phyloP scores from a whole-genome alignment of 1,140 invertebrate genomes.

The Chironomus striatipennis region DNA sequence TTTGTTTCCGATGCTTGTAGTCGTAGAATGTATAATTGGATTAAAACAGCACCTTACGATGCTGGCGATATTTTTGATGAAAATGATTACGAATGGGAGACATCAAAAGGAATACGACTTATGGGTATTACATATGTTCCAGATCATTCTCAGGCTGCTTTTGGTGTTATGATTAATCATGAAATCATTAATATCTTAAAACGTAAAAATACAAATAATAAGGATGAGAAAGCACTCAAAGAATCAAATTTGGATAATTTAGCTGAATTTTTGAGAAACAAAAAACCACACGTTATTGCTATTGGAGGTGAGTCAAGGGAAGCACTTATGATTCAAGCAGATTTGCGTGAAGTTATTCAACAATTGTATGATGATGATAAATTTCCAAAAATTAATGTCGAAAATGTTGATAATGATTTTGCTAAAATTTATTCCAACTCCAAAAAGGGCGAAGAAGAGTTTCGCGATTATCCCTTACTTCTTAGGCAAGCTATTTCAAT shows the following conservation, averaged over 20 bases:
- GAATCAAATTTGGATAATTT: constrained; percentile 74
- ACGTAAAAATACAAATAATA: constrained; percentile 63
- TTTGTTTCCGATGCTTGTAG: constrained; percentile 76
- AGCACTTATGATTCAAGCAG: constrained; percentile 75
- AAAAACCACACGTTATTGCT: constrained; percentile 89
- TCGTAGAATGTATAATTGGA: constrained; percentile 81
- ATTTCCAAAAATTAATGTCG: constrained; percentile 79
- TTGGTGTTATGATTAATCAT: constrained; percentile 74
- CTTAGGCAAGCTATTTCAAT: constrained; percentile 87
- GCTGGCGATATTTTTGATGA: constrained; percentile 64
- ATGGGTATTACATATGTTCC: constrained; percentile 83
- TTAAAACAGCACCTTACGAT: constrained; percentile 83
- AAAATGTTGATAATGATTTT: constrained; percentile 88
- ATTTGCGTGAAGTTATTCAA: constrained; percentile 68
- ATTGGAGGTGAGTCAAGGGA: constrained; percentile 86
- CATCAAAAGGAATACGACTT: constrained; percentile 73
- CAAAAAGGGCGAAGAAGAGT: constrained; percentile 78
- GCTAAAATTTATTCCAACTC: constrained; percentile 87
- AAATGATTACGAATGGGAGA: constrained; percentile 88
- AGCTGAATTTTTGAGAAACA: constrained; percentile 75
- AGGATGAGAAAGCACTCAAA: constrained; percentile 60
- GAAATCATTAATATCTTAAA: constrained; percentile 84
- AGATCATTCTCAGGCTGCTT: constrained; percentile 79
- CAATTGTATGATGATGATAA: constrained; percentile 75
- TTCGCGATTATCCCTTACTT: constrained; percentile 82